Evolutionary conservation across 2,888 invertebrate genomes (phyloP).

Genomic region (Sinhomidia bicolor): DNA sequence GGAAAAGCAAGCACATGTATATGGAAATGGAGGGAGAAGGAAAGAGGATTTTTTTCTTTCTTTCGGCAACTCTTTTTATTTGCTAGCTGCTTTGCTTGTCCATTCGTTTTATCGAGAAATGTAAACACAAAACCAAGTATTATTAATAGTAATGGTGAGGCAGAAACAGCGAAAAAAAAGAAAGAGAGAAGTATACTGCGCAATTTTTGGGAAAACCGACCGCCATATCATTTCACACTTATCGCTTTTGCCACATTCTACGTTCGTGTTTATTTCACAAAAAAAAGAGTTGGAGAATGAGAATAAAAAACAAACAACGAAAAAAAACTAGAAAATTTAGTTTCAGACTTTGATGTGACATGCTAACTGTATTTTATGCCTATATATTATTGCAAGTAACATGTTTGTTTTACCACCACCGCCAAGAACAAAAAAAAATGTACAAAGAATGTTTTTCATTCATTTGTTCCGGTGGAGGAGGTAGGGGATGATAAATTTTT

Average conservation of each 20-base stretch:
- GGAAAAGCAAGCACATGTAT: background rate
- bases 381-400: background rate
- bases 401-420: background rate
- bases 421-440: background rate
- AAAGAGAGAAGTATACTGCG: too few relatives aligned
- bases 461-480: background rate
- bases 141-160: background rate
- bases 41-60: too few relatives aligned
- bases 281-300: background rate
- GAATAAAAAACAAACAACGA: conserved; percentile 8
- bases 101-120: conserved; percentile 4
- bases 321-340: background rate
- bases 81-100: background rate
- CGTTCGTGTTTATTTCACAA: background rate
- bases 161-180: background rate
- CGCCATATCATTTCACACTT: background rate
- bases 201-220: background rate
- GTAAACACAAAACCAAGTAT: conserved; percentile 23
- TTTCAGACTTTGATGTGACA: background rate
- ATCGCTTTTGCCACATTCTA: background rate
- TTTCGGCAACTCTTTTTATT: background rate
- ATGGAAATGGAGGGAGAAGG: background rate
- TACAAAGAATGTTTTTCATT: background rate
- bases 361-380: conserved; percentile 17
- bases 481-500: conserved; percentile 18